Conservation (phyloP, 2,888 invertebrate species). For the Dione juno region DNA sequence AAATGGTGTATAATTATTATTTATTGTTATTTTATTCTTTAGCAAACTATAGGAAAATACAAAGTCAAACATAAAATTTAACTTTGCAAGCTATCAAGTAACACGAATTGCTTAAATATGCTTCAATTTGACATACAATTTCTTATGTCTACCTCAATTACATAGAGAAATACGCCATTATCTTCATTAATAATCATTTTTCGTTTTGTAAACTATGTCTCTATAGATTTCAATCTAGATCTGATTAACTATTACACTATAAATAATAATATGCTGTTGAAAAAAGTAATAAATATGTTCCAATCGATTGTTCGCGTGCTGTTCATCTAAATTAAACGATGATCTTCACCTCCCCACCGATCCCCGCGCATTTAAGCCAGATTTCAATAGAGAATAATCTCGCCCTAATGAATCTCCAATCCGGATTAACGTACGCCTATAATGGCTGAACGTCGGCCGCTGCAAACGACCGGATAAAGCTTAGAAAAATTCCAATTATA, state of each 20-base stretch:
- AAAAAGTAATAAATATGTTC: neutral
- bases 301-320: neutral
- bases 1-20: too few relatives aligned
- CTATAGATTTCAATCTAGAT: neutral
- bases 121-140: neutral
- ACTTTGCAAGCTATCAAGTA: neutral
- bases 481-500: conserved; percentile 77
- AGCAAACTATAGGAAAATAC: neutral
- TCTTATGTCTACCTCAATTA: neutral
- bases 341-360: conserved; percentile 50
- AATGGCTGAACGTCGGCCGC: conserved; percentile 68
- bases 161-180: neutral
- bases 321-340: conserved; percentile 41
- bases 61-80: neutral
- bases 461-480: conserved; percentile 70
- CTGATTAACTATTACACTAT: too few relatives aligned
- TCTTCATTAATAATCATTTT: neutral
- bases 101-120: neutral
- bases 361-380: conserved; percentile 71
- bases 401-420: conserved; percentile 83
- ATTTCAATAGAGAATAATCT: conserved; percentile 84
- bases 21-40: too few relatives aligned
- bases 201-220: too few relatives aligned
- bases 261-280: too few relatives aligned
- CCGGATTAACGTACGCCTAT: conserved; percentile 79